Base-by-base conservation (phyloP, 2,888 invertebrate genomes). In the Taphrorychus bicolor region DNA sequence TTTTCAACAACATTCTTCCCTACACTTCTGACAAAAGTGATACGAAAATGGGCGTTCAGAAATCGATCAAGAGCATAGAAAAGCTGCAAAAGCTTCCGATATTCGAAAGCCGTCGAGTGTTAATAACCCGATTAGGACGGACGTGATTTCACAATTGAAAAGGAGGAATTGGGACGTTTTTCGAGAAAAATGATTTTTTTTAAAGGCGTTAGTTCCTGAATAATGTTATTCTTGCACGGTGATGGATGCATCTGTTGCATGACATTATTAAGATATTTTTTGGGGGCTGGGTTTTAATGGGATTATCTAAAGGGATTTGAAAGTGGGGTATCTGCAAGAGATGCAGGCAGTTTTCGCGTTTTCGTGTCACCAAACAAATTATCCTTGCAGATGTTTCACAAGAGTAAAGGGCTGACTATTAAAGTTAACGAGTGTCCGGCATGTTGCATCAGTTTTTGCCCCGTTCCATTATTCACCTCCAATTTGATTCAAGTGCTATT, bases 121-220 rank as follows among this genome's bases (percentile, higher is more conserved):
- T 77, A 79, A 76, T 79, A 79, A 79, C 75, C 78, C 79, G 79
- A 79, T 79, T 79, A 77, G 63, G 63, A 59, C 32, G 59, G 61
- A 69, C 69, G 69, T 69, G 69, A 65, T 65, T 59, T 64, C 58
- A 69, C 69, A 69, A 69, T 65, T 69, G 69, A 65, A 61, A 56
- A 18, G 63, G 17, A 54, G 68, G 59, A 63, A 63, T 64, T 63
- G 59, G 64, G 60, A 69, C 65, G 69, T 65, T 69, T 69, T 54
- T 18, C 21, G n/a, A 45, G 61, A 69, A 69, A 64, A 69, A 65
- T 64, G 69, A 56, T 61, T 41, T 69, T 41, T 68, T 69, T 59
- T 22, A 60, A 53, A 63, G 69, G 64, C 64, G 64, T 64, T 69
- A 16, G 60, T 60, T 52, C 48, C 56, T 60, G 60, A 60, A 69